A percentile compares a stretch with the other conserved stretches of the same genome.
These are phyloP conservation scores for Dipodomys merriami DNA, from an alignment of 2,113 vertebrate genomes.

Conservation along the genomic window DNA sequence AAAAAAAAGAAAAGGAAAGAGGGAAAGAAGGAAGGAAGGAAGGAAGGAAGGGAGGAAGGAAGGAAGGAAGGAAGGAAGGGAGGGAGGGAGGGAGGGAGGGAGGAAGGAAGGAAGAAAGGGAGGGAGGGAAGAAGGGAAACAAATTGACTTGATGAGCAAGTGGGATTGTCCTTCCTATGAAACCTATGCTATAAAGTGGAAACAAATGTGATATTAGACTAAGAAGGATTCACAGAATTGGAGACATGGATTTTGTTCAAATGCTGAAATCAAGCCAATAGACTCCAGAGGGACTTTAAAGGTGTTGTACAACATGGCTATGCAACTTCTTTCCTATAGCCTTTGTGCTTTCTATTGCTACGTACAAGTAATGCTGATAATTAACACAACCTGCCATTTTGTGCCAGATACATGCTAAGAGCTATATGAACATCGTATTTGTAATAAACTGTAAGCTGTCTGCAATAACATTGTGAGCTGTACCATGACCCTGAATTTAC, in stretches of 20 bases:
- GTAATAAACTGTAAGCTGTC: conserved; percentile 34
- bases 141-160: neutral
- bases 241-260: neutral
- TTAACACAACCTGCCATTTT: neutral
- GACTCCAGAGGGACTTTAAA: neutral
- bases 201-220: neutral
- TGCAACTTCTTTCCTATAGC: neutral
- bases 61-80: no score
- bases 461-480: neutral
- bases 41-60: no score
- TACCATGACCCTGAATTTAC: conserved; percentile 26
- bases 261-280: neutral
- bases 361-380: neutral
- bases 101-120: no score
- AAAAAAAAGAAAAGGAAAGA: no score
- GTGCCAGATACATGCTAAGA: neutral
- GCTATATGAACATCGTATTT: neutral
- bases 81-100: no score
- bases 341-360: neutral
- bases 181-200: neutral
- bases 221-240: neutral
- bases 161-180: neutral
- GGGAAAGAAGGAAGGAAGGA: no score
- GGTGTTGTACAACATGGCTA: neutral
- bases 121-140: no score